phyloP scores from a whole-genome alignment of 2,113 vertebrate species.

The Ceratotherium simum region DNA sequence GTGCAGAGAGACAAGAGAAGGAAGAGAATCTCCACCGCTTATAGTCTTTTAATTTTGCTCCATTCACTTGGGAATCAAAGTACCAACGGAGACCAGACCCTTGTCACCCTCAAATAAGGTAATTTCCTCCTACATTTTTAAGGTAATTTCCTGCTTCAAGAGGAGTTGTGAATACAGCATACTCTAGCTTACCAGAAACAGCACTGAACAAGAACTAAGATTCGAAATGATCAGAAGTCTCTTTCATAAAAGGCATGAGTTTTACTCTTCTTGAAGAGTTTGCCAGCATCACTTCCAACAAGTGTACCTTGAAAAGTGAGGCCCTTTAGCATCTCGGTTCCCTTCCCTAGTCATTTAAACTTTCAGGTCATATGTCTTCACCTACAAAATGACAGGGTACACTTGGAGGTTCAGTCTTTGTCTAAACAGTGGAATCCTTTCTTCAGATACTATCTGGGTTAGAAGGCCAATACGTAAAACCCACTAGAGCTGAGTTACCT shows the following conservation, averaged over 20 bases:
- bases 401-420: background rate
- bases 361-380: background rate
- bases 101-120: background rate
- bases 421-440: background rate
- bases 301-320: background rate
- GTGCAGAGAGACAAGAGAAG: background rate
- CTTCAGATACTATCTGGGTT: background rate
- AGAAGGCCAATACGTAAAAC: background rate
- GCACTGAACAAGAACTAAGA: background rate
- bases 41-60: background rate
- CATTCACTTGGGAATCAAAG: background rate
- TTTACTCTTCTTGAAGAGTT: constrained; percentile 14
- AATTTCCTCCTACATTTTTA: too few relatives aligned
- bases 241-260: background rate
- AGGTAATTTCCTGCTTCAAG: background rate
- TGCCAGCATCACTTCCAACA: background rate
- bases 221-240: background rate
- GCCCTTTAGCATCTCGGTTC: background rate
- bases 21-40: background rate
- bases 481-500: background rate
- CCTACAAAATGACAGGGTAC: background rate
- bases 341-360: background rate
- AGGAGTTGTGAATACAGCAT: background rate
- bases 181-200: background rate
- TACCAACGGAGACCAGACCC: background rate